phyloP scores from a whole-genome alignment of 2,113 vertebrate species.

The Cryptotis parvus region DNA sequence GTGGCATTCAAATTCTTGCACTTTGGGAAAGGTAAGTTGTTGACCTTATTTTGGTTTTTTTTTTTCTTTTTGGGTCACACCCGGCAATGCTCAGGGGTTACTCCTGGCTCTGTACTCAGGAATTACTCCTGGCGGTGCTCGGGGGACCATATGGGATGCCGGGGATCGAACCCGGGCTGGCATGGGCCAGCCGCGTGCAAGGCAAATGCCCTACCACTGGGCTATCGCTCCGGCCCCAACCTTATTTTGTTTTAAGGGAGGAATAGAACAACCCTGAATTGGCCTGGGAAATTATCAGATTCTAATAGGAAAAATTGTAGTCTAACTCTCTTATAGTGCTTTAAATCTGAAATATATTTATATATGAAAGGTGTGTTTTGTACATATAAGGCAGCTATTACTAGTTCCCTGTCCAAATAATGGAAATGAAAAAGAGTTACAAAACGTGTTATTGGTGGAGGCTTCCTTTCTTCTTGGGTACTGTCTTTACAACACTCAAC shows the following conservation, averaged over 20 bases:
- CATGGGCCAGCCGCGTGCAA: too few species aligned
- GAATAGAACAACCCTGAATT: not conserved
- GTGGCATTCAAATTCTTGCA: slow-evolving; percentile 70
- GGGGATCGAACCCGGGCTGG: too few species aligned
- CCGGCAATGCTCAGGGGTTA: too few species aligned
- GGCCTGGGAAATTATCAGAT: slow-evolving; percentile 17
- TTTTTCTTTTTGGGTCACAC: too few species aligned
- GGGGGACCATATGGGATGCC: too few species aligned
- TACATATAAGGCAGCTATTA: slow-evolving; percentile 16
- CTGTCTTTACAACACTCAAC: not conserved
- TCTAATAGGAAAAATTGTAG: slow-evolving; percentile 29
- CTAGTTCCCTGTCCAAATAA: slow-evolving; percentile 4
- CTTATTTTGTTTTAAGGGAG: slow-evolving; percentile 50
- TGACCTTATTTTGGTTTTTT: slow-evolving; percentile 50
- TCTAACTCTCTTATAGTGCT: slow-evolving; percentile 45
- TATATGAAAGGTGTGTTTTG: slow-evolving; percentile 27
- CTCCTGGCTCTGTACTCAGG: too few species aligned
- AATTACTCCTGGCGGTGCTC: too few species aligned
- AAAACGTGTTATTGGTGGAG: too few species aligned
- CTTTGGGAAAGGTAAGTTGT: slow-evolving; percentile 77
- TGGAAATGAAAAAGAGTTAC: slow-evolving; percentile 20
- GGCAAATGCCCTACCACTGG: too few species aligned
- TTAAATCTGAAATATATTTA: slow-evolving; percentile 41
- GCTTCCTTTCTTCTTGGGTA: too few species aligned
- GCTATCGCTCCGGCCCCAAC: too few species aligned